These are phyloP conservation scores for Timema podura DNA, from an alignment of 2,888 invertebrate species.

Conservation along the genomic window DNA sequence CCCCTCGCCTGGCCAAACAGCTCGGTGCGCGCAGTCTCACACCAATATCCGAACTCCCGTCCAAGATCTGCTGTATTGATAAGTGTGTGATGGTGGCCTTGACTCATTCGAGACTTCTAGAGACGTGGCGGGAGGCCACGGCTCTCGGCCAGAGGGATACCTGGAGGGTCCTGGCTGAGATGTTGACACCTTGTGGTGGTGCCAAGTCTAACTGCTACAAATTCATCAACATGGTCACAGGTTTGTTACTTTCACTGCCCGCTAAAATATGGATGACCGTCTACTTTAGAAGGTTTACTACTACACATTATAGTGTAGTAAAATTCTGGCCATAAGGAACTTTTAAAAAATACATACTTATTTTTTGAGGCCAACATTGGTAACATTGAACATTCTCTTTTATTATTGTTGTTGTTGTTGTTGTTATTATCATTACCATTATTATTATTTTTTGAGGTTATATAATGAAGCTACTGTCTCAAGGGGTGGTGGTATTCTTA, in stretches of 20 bases:
- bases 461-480: no score
- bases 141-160: constrained; percentile 26
- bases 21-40: constrained; percentile 21
- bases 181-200: constrained; percentile 30
- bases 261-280: neutral
- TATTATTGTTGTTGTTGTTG: neutral
- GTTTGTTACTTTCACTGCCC: constrained; percentile 18
- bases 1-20: constrained; percentile 20
- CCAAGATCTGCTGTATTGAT: constrained; percentile 27
- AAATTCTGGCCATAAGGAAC: neutral
- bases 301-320: neutral
- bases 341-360: no score
- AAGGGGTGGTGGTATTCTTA: no score
- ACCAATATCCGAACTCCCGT: constrained; percentile 28
- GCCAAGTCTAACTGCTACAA: constrained; percentile 32
- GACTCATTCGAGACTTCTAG: constrained; percentile 26
- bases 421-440: neutral
- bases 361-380: no score
- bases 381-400: neutral
- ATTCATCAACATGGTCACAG: constrained; percentile 32
- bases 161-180: constrained; percentile 30
- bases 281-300: no score
- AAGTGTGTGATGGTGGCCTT: constrained; percentile 28
- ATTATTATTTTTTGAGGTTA: no score
- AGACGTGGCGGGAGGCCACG: constrained; percentile 27